Percentiles rank a stretch among this genome's conserved stretches.
phyloP scores from a whole-genome alignment of 2,888 invertebrate species.

The Neoitamus cyanurus region DNA sequence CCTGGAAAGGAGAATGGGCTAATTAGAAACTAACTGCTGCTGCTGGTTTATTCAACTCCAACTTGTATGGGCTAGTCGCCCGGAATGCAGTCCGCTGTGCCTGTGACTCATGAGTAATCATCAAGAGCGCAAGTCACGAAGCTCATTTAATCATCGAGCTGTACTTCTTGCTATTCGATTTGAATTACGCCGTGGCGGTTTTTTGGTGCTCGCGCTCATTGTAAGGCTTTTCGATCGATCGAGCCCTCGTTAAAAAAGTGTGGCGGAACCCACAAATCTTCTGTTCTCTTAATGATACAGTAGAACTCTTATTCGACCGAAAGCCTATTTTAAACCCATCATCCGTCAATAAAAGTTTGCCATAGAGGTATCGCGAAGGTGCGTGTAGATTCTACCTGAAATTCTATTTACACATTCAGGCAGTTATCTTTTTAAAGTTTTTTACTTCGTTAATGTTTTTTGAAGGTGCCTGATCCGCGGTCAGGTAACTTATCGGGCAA shows the following conservation, averaged over 20 bases:
- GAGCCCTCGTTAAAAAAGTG: neutral
- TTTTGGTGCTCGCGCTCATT: neutral
- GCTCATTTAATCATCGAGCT: neutral
- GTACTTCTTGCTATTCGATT: neutral
- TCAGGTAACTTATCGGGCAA: neutral
- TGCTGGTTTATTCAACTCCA: neutral
- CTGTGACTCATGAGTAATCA: neutral
- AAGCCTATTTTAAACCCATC: neutral
- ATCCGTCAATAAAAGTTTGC: too few relatives aligned
- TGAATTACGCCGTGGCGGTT: neutral
- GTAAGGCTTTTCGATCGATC: neutral
- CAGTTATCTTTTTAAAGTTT: neutral
- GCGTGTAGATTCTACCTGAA: neutral
- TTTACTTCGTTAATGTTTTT: neutral
- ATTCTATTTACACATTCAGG: neutral
- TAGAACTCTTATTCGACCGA: neutral
- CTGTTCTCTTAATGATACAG: neutral
- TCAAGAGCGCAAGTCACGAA: slow-evolving; percentile 17
- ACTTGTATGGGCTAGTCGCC: neutral
- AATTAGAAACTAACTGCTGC: slow-evolving; percentile 8
- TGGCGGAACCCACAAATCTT: neutral
- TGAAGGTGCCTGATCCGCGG: neutral
- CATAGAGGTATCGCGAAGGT: neutral
- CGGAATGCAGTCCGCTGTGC: neutral
- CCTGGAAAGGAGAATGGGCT: neutral